Evolutionary conservation across 2,888 invertebrate genomes (phyloP), one percentile per base, ranked within the genome.

Genomic region (Rhingia campestris): DNA sequence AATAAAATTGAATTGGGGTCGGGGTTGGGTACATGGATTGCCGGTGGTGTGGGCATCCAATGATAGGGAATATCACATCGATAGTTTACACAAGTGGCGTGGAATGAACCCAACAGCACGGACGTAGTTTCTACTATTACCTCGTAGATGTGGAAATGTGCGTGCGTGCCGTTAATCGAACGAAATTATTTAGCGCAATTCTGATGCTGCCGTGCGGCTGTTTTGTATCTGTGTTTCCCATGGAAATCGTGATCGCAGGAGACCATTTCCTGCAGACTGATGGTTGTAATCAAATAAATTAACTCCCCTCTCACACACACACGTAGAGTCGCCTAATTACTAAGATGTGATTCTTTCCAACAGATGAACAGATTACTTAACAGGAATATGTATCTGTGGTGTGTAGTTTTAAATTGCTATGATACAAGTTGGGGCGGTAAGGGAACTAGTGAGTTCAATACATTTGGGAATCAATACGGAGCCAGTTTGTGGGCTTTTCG

Each of bases 211-310:
- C 63, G 6, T 32, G 2, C 22, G 22, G 22, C 22, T 5, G 58
- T 32, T 45, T n/a, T 4, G 22, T 39, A 33, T 75, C 10, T 67
- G 41, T 63, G 59, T 33, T 59, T 59, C 14, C 32, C 37, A 39
- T 67, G 43, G 51, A 53, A 72, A 35, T 61, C 59, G 43, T 43
- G 53, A 61, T 61, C 43, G 10, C 53, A 53, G 41, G 37, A 39
- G 37, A 51, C n/a, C 33, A 45, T 63, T 63, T 73, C 37, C 61
- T 45, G 43, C 10, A 63, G 63, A 73, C 63, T 47, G 54, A 63
- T 73, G 54, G 30, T 45, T 63, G 73, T 61, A 73, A 73, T 73
- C 54, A 73, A 73, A 63, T 73, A 63, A 73, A 73, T 73, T 63
- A 73, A 73, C 54, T 63, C 45, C 5, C 53, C n/a, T 53, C 54